These are phyloP conservation scores for Helobdella robusta DNA, from an alignment of 2,888 invertebrate genomes.

Conservation along the genomic window DNA sequence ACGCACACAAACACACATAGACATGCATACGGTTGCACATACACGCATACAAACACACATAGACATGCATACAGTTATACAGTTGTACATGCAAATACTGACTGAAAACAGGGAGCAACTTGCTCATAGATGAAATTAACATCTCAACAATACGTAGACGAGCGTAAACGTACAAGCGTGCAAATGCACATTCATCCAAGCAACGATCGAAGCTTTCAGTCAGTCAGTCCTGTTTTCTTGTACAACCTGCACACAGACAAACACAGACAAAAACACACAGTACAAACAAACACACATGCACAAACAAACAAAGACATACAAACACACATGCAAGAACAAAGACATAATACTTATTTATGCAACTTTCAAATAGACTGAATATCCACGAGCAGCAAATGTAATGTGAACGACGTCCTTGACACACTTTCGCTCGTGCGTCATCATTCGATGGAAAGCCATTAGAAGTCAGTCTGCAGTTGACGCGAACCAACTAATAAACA, in stretches of 20 bases:
- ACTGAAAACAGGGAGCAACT: not conserved
- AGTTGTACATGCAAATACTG: not conserved
- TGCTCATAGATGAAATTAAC: not conserved
- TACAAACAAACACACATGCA: not conserved
- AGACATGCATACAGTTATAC: not conserved
- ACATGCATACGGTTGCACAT: not conserved
- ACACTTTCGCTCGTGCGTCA: too few relatives aligned
- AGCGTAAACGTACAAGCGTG: too few relatives aligned
- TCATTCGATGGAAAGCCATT: too few relatives aligned
- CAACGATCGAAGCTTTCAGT: too few relatives aligned
- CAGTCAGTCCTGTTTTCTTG: too few relatives aligned
- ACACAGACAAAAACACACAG: not conserved
- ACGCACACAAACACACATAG: not conserved
- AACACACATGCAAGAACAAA: not conserved
- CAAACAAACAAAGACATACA: not conserved
- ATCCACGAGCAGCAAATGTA: too few relatives aligned
- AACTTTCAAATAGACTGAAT: too few relatives aligned
- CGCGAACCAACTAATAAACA: too few relatives aligned
- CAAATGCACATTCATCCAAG: too few relatives aligned
- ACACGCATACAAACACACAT: not conserved
- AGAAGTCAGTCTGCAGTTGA: too few relatives aligned
- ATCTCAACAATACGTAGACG: not conserved
- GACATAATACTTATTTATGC: too few relatives aligned
- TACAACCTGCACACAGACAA: not conserved
- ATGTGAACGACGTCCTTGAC: too few relatives aligned